Evolutionary conservation across 2,113 vertebrate genomes (phyloP).

Genomic region (Hemichromis elongatus): DNA sequence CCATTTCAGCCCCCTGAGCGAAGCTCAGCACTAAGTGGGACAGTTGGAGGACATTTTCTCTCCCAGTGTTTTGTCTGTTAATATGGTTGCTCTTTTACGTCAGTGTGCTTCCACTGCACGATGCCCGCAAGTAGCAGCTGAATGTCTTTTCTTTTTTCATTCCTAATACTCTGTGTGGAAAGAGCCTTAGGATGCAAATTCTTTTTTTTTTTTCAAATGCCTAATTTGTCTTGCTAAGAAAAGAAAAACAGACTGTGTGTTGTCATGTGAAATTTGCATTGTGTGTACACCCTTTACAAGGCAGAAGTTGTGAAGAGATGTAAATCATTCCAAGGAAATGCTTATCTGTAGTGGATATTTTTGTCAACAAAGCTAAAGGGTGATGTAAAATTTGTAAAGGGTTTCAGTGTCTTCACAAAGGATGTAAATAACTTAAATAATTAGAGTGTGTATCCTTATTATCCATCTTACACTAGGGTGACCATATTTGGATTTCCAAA

Average conservation of each 20-base stretch:
- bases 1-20: slow-evolving; percentile 56
- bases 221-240: not conserved
- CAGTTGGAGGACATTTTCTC: slow-evolving; percentile 60
- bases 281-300: accelerated
- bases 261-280: not conserved
- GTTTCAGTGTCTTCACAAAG: not conserved
- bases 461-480: too few species aligned
- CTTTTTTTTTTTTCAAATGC: not conserved
- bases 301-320: not conserved
- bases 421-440: not conserved
- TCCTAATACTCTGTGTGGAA: not conserved
- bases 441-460: not conserved
- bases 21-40: slow-evolving; percentile 59
- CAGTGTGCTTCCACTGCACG: not conserved
- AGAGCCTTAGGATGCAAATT: not conserved
- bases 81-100: not conserved
- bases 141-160: not conserved
- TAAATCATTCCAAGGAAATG: not conserved
- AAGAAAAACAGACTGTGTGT: not conserved
- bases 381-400: not conserved
- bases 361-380: not conserved
- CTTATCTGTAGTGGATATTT: not conserved
- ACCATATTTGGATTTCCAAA: too few species aligned
- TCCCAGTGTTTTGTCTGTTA: not conserved
- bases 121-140: not conserved